These are phyloP conservation scores for Lepilemur ruficaudatus DNA, from an alignment of 2,797 vertebrate genomes.

Conservation along the genomic window DNA sequence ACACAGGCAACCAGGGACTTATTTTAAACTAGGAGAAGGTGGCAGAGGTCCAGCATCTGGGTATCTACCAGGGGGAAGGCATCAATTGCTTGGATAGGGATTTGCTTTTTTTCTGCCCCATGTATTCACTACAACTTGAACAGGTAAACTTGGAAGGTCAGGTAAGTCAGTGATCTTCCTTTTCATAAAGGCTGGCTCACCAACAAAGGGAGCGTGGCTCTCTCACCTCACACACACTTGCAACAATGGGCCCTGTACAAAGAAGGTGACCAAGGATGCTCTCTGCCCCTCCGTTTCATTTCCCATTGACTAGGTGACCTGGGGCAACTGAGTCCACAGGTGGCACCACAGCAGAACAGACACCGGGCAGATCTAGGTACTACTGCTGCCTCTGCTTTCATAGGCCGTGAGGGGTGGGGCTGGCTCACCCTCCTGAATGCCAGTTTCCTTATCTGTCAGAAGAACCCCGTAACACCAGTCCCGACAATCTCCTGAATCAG, in stretches of 20 bases:
- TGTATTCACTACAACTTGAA: not conserved
- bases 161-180: not conserved
- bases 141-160: not conserved
- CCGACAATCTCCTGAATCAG: not conserved
- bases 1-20: not conserved
- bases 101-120: not conserved
- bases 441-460: not conserved
- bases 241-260: not conserved
- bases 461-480: not conserved
- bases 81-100: not conserved
- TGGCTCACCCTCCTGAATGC: not conserved
- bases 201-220: accelerated
- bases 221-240: not conserved
- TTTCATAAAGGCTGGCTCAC: not conserved
- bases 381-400: not conserved
- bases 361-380: not conserved
- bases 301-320: not conserved
- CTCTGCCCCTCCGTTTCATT: not conserved
- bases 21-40: not conserved
- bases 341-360: not conserved
- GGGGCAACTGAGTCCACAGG: not conserved
- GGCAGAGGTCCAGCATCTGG: not conserved
- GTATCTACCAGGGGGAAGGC: not conserved
- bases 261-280: not conserved
- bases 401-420: not conserved